A percentile compares a stretch with the other conserved stretches of the same genome.
These are phyloP conservation scores for Steatocranus sp. DNA, from an alignment of 2,797 vertebrate species.

Conservation along the genomic window DNA sequence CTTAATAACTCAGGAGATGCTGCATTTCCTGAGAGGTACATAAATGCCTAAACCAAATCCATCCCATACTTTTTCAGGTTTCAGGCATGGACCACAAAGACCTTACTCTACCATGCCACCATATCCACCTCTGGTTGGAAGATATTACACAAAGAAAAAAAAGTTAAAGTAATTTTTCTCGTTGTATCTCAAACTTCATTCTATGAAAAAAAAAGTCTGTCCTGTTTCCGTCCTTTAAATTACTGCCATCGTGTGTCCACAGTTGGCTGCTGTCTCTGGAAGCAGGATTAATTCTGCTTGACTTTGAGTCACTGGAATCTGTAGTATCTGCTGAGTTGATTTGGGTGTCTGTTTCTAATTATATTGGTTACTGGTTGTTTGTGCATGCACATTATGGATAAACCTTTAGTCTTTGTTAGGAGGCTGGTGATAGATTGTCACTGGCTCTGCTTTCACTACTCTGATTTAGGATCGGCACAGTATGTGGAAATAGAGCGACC, in stretches of 20 bases:
- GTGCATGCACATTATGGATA: not conserved
- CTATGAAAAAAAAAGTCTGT: not conserved
- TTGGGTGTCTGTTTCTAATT: not conserved
- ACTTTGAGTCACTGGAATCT: not conserved
- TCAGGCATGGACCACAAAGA: not conserved
- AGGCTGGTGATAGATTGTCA: not conserved
- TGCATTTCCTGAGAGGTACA: not conserved
- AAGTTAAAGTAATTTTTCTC: not conserved
- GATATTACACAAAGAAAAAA: not conserved
- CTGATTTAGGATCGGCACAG: not conserved
- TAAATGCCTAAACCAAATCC: not conserved
- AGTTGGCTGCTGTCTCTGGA: not conserved
- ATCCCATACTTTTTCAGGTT: not conserved
- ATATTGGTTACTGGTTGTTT: not conserved
- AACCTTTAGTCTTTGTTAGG: not conserved
- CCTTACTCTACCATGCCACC: not conserved
- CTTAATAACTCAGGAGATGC: not conserved
- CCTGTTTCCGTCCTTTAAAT: accelerated
- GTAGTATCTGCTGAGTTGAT: not conserved
- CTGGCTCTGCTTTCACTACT: not conserved
- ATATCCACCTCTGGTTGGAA: not conserved
- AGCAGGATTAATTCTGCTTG: not conserved
- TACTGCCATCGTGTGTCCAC: not conserved
- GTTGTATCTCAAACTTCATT: not conserved
- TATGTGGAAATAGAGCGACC: not conserved